phyloP scores from a whole-genome alignment of 2,888 invertebrate species.

The Zaprionus bogoriensis region DNA sequence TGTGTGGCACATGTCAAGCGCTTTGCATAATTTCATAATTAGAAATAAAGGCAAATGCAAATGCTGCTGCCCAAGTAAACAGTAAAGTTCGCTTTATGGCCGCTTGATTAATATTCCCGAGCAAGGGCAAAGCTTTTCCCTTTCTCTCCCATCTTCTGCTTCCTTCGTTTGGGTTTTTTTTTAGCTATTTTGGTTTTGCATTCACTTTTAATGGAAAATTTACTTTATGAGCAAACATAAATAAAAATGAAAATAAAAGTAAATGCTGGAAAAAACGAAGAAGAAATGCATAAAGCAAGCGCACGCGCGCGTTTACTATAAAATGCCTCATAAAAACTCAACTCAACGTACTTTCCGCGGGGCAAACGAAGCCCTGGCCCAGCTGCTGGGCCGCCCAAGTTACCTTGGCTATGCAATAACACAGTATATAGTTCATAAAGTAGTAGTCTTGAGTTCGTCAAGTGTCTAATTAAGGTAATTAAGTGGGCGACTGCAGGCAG shows the following conservation, averaged over 20 bases:
- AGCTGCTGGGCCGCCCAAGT: background rate
- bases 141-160: background rate
- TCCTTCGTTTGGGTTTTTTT: slow-evolving; percentile 6
- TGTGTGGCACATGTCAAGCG: slow-evolving; percentile 18
- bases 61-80: slow-evolving; percentile 49
- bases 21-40: slow-evolving; percentile 35
- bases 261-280: background rate
- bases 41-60: slow-evolving; percentile 56
- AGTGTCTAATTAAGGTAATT: slow-evolving; percentile 67
- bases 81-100: slow-evolving; percentile 55
- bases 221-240: slow-evolving; percentile 66
- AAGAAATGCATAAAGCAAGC: slow-evolving; percentile 48
- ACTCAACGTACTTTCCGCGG: slow-evolving; percentile 27
- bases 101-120: slow-evolving; percentile 61
- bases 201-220: slow-evolving; percentile 61
- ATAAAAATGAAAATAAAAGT: slow-evolving; percentile 37
- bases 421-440: too few species aligned
- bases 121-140: slow-evolving; percentile 15
- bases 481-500: slow-evolving; percentile 27
- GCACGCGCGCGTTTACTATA: slow-evolving; percentile 36
- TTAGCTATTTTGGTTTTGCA: slow-evolving; percentile 17
- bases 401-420: slow-evolving; percentile 10
- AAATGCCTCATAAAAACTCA: slow-evolving; percentile 58
- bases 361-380: background rate
- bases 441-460: slow-evolving; percentile 31